Base-by-base conservation (phyloP, 2,797 vertebrate genomes). In the Ispidina picta region DNA sequence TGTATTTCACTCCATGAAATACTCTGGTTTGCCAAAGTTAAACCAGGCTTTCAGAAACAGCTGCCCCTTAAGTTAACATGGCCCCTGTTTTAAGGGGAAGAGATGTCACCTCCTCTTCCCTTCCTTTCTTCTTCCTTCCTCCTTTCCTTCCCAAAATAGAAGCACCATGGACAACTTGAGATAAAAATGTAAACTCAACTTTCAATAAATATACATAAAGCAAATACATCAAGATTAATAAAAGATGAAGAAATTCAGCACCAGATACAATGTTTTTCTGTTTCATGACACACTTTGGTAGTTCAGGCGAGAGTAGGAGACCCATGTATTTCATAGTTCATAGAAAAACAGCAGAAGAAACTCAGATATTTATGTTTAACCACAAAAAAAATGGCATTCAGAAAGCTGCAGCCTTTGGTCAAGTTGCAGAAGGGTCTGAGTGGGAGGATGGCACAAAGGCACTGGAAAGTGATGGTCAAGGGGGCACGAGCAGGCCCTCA, bases 371-470 rank as follows among this genome's bases (percentile, higher is more conserved):
- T 94, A 58, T 14, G 72, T 78, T 88, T 58, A 76, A 86, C 26
- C 25, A 31, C 37, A n/a, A 35, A 35, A 64, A 49, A 26, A 81
- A 19, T 0, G 8, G 63, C 81, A 93, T 85, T 94, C 52, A 76
- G 76, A 92, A 86, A 90, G 22, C 81, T 88, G 46, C 55, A 92
- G 70, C 56, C 16, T 86, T 51, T 77, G 69, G 76, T 64, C 56
- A 89, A 91, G 76, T 15, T 77, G 77, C 31, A 88, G 83, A 69
- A 93, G 39, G 77, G 74, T 56, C 49, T 74, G 84, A 92, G 83
- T 88, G 92, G 90, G 94, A 95, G 90, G 86, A 83, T 44, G 86
- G 68, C 54, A 86, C 37, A 8, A 54, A 91, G 74, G 63, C 90
- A 93, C 43, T 52, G 84, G 70, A 92, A 95, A 76, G 35, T 6